These are phyloP conservation scores for Lepidocyrtoides sp. DNA, from an alignment of 2,888 invertebrate genomes.

Conservation along the genomic window DNA sequence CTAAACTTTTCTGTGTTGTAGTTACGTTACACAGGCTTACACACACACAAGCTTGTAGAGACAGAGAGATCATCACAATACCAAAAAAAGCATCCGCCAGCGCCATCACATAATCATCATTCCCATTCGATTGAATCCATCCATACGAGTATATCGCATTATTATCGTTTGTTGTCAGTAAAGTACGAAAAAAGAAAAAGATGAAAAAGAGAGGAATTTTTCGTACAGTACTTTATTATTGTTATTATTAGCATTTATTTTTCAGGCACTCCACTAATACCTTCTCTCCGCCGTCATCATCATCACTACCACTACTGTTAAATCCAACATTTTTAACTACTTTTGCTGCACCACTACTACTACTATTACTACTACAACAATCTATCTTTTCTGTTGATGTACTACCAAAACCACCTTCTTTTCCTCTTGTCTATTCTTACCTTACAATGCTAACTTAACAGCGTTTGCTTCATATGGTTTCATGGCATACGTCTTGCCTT, in stretches of 20 bases:
- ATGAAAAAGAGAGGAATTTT: constrained; percentile 33
- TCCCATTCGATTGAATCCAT: constrained; percentile 54
- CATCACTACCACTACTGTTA: constrained; percentile 40
- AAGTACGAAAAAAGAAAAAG: constrained; percentile 54
- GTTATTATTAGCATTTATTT: constrained; percentile 45
- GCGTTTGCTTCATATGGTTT: constrained; percentile 38
- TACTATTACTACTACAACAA: background rate
- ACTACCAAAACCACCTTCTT: constrained; percentile 50
- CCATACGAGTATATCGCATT: background rate
- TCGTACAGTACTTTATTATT: constrained; percentile 57
- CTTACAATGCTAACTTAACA: constrained; percentile 47
- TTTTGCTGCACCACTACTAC: background rate
- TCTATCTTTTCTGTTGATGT: background rate
- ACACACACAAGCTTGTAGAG: background rate
- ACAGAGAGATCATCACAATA: background rate
- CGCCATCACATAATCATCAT: constrained; percentile 65
- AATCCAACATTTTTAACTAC: constrained; percentile 33
- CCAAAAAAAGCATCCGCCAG: constrained; percentile 60
- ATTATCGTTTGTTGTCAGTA: constrained; percentile 44
- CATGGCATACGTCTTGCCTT: constrained; percentile 71
- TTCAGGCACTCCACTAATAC: constrained; percentile 53
- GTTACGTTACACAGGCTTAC: too few species aligned
- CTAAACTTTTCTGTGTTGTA: background rate
- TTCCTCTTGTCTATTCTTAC: background rate
- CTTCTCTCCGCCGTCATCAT: background rate